Evolutionary conservation across 2,888 invertebrate species (phyloP).

Genomic region (Synergus gifuensis): DNA sequence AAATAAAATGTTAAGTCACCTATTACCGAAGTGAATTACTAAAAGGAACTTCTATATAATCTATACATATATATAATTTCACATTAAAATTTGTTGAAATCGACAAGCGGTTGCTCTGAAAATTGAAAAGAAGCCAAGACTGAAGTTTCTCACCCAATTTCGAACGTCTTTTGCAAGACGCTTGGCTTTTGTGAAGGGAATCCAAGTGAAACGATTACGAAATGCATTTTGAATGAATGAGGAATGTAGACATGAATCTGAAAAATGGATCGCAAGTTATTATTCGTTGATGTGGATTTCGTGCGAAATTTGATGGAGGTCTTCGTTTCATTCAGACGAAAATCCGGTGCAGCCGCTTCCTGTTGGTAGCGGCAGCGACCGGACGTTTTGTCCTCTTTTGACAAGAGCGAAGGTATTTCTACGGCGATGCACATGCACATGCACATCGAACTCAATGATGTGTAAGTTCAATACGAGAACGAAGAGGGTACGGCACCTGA

Average conservation of each 20-base stretch:
- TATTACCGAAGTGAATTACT: no score
- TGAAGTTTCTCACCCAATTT: neutral
- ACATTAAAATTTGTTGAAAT: neutral
- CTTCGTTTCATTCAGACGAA: conserved; percentile 38
- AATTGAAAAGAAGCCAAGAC: neutral
- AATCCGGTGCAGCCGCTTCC: conserved; percentile 41
- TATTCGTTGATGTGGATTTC: conserved; percentile 19
- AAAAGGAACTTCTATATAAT: neutral
- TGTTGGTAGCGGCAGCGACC: conserved; percentile 16
- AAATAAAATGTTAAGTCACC: rapidly evolving
- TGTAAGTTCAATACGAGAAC: conserved; percentile 30
- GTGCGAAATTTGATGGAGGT: conserved; percentile 10
- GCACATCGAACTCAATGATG: conserved; percentile 27
- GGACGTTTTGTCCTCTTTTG: conserved; percentile 40
- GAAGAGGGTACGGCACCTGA: conserved; percentile 36
- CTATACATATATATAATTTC: no score
- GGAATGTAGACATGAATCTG: conserved; percentile 3
- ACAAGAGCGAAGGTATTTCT: conserved; percentile 34
- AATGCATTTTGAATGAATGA: neutral
- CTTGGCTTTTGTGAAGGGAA: neutral
- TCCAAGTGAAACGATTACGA: conserved; percentile 1
- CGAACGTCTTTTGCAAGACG: neutral
- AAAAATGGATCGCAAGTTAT: neutral
- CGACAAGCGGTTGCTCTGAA: neutral
- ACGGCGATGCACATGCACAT: conserved; percentile 9